Conservation (phyloP, 53 echinoderm and acorn worm genomes). For the Paracentrotus lividus region DNA sequence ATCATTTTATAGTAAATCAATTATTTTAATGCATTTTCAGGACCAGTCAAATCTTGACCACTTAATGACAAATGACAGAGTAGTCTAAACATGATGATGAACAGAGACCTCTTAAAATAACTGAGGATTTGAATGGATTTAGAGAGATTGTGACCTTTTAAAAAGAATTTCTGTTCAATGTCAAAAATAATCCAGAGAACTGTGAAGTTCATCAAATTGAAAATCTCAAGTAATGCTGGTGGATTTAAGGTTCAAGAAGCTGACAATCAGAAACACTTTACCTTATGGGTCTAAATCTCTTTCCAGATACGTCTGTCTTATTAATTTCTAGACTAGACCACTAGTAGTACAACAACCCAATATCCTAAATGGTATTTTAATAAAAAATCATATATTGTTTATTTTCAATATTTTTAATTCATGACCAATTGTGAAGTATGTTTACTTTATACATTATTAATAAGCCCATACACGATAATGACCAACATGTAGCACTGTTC, state of each 20-base stretch:
- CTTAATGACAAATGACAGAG: not conserved
- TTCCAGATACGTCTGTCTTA: not conserved
- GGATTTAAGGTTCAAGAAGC: not conserved
- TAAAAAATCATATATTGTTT: too few relatives aligned
- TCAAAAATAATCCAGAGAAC: not conserved
- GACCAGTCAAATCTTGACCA: constrained; percentile 3
- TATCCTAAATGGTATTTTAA: too few relatives aligned
- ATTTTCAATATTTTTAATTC: too few relatives aligned
- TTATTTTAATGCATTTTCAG: not conserved
- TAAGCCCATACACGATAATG: too few relatives aligned
- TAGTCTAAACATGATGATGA: not conserved
- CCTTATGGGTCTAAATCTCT: too few relatives aligned
- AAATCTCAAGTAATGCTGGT: not conserved
- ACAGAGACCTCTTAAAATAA: constrained; percentile 20
- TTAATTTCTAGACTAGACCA: too few relatives aligned
- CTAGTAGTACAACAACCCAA: too few relatives aligned
- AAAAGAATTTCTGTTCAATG: not conserved
- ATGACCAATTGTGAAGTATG: too few relatives aligned
- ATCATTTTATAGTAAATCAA: not conserved
- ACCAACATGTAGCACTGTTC: too few relatives aligned
- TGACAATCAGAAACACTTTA: not conserved
- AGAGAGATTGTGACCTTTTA: not conserved
- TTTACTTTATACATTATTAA: too few relatives aligned
- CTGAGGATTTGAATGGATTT: constrained; percentile 6
- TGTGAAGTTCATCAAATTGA: not conserved